Base-by-base conservation (phyloP, 2,888 invertebrate species). In the Parascotia fuliginaria region DNA sequence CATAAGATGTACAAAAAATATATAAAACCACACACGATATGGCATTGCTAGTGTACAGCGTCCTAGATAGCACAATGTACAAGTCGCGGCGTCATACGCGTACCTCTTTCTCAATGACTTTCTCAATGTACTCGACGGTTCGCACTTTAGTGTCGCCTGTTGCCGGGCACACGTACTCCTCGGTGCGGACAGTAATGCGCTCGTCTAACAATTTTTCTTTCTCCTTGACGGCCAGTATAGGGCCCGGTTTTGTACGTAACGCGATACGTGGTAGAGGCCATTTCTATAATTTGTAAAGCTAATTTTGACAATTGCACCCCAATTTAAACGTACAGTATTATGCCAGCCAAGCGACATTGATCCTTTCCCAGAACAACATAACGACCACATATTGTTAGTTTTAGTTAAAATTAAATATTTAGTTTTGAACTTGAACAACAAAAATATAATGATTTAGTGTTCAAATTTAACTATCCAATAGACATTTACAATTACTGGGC, bases 91-190 rank as follows among this genome's bases (percentile, higher is more conserved):
- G 61, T 64, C 39, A 48, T 73, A 76, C 83, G 78, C 80, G 87
- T 97, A 97, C 97, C 97, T 97, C 97, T 94, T 96, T 97, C 93
- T 97, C 97, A 93, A 97, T 97, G 93, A 97, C 95, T 94, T 97
- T 97, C 94, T 97, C 97, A 92, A 97, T 96, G 94, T 97, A 97
- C 94, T 97, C 97, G 92, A 97, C 95, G 77, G 97, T 97, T 93
- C 97, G 95, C 85, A 97, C 95, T 93, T 95, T 95, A 87, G 95
- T 95, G 89, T 96, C 96, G 79, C 97, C 97, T 73, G 97, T 97
- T 73, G 94, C 92, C 75, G 97, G 97, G 92, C 97, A 97, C 77
- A 96, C 88, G 92, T 95, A 97, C 92, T 97, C 97, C 93, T 97
- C 97, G 62, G 97, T 97, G 87, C 96, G 95, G 81, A 96, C 95